A percentile compares a stretch with the other conserved stretches of the same genome.
Evolutionary conservation across 2,113 vertebrate genomes (phyloP).

Genomic region (Etheostoma spectabile): DNA sequence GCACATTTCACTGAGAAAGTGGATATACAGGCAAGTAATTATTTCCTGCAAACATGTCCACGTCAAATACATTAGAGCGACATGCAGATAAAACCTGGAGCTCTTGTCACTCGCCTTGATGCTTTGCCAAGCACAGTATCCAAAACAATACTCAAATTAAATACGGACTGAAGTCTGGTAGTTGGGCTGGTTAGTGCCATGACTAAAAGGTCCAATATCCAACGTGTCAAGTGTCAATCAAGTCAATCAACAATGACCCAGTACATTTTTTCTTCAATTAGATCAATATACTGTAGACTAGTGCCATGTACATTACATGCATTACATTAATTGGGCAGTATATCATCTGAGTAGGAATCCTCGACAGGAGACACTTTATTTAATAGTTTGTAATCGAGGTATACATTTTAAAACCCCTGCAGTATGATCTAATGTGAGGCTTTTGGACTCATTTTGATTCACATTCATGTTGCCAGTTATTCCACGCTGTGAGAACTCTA

Average conservation of each 20-base stretch:
- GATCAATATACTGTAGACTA: neutral
- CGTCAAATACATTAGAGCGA: constrained; percentile 27
- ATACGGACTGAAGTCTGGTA: neutral
- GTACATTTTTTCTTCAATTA: neutral
- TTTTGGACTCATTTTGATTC: constrained; percentile 24
- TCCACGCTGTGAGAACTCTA: constrained; percentile 12
- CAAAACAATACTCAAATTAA: neutral
- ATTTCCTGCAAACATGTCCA: constrained; percentile 32
- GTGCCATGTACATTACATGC: neutral
- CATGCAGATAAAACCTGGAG: constrained; percentile 17
- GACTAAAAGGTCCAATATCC: neutral
- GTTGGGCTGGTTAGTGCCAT: neutral
- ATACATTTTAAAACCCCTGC: constrained; percentile 22
- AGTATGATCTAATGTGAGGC: constrained; percentile 20
- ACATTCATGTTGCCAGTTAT: neutral
- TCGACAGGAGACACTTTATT: neutral
- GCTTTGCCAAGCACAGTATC: neutral
- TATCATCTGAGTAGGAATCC: neutral
- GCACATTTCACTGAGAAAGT: constrained; percentile 17
- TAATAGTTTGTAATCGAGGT: constrained; percentile 11
- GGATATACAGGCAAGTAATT: constrained; percentile 9
- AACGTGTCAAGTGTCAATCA: neutral
- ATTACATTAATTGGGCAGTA: neutral
- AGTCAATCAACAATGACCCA: neutral
- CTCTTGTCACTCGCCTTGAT: neutral